Base-by-base conservation (phyloP, 2,113 vertebrate species). In the Dromiciops gliroides region DNA sequence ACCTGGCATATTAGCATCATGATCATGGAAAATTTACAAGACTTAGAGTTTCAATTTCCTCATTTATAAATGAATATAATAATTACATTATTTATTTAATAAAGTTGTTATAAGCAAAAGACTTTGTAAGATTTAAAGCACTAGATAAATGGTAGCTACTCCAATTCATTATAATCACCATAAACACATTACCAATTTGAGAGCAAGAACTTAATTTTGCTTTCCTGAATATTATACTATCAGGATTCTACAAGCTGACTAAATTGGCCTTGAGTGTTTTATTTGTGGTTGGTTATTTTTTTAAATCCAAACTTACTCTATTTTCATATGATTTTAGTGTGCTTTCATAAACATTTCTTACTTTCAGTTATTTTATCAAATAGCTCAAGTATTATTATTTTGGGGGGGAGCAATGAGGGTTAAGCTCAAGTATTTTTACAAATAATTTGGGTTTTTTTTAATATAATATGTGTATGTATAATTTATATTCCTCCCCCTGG, bases 261-360 rank as follows among this genome's bases (percentile, higher is more conserved):
- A 0, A 26, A 22, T 56, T 1, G 0, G 26, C 50, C 19, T 44
- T 19, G 0, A 24, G 9, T 48, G 23, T 28, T 92, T 23, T 4
- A 26, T 49, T 47, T n/a, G n/a, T n/a, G n/a, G n/a, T 90, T 90
- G 49, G 0, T 51, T 49, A n/a, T 26, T 23, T 1, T 3, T 0
- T 1, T 44, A 2, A 0, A 25, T 53, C 28, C 0, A 22, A 3
- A 25, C n/a, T 83, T 83, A 44, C 6, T 44, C n/a, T 83, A 44
- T 1, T 83, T 44, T 83, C 67, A 44, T n/a, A 83, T 83, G 67
- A 83, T 83, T 75, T 75, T 22, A 75, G 19, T 83, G 67, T 44
- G 19, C 26, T 83, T 83, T 83, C 37, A 44, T 83, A 23, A 83
- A 83, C n/a, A 44, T 44, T 83, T 22, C 8, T 83, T 83, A 44